phyloP scores from a whole-genome alignment of 2,888 invertebrate species.

The Agrotis clavis region DNA sequence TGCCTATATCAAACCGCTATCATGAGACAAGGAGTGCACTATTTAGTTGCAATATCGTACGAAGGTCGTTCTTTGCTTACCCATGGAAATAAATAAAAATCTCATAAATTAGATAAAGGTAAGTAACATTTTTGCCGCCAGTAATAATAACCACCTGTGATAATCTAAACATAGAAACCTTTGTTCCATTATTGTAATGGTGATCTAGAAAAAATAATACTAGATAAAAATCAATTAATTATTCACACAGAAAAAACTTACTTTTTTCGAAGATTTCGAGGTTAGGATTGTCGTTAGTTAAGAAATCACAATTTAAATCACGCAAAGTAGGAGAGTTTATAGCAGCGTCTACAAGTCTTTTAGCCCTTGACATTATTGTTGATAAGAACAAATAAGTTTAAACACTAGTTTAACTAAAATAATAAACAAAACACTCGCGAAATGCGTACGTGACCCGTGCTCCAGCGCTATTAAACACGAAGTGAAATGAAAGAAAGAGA shows the following conservation, averaged over 20 bases:
- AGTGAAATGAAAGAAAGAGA: constrained; percentile 11
- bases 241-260: constrained; percentile 43
- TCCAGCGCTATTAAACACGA: constrained; percentile 3
- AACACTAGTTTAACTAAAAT: constrained; percentile 15
- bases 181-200: constrained; percentile 25
- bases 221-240: constrained; percentile 43
- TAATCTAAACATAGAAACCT: constrained; percentile 18
- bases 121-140: constrained; percentile 11
- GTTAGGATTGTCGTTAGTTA: constrained; percentile 17
- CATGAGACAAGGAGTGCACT: constrained; percentile 38
- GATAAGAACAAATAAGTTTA: constrained; percentile 24
- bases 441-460: constrained; percentile 12
- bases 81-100: constrained; percentile 30
- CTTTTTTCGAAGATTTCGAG: constrained; percentile 10
- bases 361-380: constrained; percentile 34
- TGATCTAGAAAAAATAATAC: constrained; percentile 59
- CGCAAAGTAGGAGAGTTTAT: constrained; percentile 31
- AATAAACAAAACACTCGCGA: constrained; percentile 13
- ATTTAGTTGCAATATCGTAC: constrained; percentile 41
- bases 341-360: constrained; percentile 31
- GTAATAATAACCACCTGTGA: constrained; percentile 31
- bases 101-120: constrained; percentile 6
- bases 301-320: constrained; percentile 31
- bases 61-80: constrained; percentile 38
- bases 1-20: constrained; percentile 36